Evolutionary conservation across 2,797 vertebrate genomes (phyloP), one percentile per base, ranked within the genome.

Genomic region (Xenopus petersii): DNA sequence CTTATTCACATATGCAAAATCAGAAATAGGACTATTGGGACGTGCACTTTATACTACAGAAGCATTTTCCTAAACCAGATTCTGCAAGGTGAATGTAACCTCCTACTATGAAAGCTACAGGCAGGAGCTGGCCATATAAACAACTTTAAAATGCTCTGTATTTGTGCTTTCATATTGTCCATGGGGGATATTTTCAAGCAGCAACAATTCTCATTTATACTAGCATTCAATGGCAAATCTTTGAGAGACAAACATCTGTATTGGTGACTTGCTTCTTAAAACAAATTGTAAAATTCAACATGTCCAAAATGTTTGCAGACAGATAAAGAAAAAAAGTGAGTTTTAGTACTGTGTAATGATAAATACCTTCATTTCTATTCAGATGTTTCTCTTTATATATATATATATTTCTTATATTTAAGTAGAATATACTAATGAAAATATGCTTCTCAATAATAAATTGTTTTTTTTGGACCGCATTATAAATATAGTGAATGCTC

Each of bases 31-130:
- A 83, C 86, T 88, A 2, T 83, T 4, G 36, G 89, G 89, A 87
- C 88, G 79, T 90, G 89, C 88, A 90, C 88, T 88, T 30, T 91
- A 89, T 82, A 84, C 87, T 91, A 91, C 88, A 89, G 88, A 92
- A 91, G 86, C 88, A 82, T 88, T 90, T 88, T 88, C 86, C 86
- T 85, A 87, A 91, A 88, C 84, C 85, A 84, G 85, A 86, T 88
- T 90, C 83, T 87, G 90, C 89, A 89, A 89, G 85, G 85, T 85
- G 86, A 89, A 89, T 84, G 84, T 85, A 86, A 90, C 88, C 87
- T 82, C 85, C 87, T 88, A 89, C 85, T 81, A 85, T 81, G 85
- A 88, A 88, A 89, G 84, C 85, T 85, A 91, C 87, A 87, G 89
- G 79, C 79, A 81, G 77, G 76, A 71, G 85, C 81, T 82, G 84